Conservation (phyloP, 2,797 vertebrate species). For the Meda fulgida region DNA sequence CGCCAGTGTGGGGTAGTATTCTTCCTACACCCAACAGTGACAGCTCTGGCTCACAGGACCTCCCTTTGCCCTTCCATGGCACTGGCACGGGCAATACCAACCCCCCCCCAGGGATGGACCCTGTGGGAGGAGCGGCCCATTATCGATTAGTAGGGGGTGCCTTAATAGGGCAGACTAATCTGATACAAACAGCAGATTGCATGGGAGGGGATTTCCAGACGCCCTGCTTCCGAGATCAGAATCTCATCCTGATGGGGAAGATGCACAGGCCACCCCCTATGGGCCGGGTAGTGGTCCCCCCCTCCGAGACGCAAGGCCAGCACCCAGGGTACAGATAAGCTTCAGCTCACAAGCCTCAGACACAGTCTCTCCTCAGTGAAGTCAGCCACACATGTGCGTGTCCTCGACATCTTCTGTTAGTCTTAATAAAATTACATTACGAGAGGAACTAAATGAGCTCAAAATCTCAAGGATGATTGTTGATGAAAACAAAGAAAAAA, state of each 20-base stretch:
- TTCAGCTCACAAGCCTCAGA: slow-evolving; percentile 76
- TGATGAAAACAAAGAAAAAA: slow-evolving; percentile 72
- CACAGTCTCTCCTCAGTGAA: slow-evolving; percentile 69
- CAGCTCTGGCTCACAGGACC: slow-evolving; percentile 98
- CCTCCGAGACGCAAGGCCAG: slow-evolving; percentile 92
- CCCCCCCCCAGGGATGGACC: slow-evolving; percentile 82
- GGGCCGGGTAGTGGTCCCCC: slow-evolving; percentile 79
- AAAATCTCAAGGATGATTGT: slow-evolving; percentile 73
- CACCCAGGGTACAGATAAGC: slow-evolving; percentile 99
- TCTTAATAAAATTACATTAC: slow-evolving; percentile 79
- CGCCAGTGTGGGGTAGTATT: slow-evolving; percentile 95
- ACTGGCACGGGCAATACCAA: slow-evolving; percentile 78
- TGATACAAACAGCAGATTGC: slow-evolving; percentile 99
- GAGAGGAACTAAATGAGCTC: slow-evolving; percentile 72
- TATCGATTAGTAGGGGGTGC: slow-evolving; percentile 87
- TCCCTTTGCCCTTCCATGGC: slow-evolving; percentile 91
- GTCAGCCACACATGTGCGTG: slow-evolving; percentile 66
- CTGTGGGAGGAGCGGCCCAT: slow-evolving; percentile 85
- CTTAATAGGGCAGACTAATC: slow-evolving; percentile 88
- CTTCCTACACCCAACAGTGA: slow-evolving; percentile 98
- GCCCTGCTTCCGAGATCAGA: slow-evolving; percentile 98
- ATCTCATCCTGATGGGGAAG: slow-evolving; percentile 93
- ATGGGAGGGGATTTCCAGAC: slow-evolving; percentile 97
- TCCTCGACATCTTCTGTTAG: slow-evolving; percentile 72
- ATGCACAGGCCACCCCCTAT: slow-evolving; percentile 92